Conservation (phyloP, 2,113 vertebrate species). For the Acanthisitta chloris region DNA sequence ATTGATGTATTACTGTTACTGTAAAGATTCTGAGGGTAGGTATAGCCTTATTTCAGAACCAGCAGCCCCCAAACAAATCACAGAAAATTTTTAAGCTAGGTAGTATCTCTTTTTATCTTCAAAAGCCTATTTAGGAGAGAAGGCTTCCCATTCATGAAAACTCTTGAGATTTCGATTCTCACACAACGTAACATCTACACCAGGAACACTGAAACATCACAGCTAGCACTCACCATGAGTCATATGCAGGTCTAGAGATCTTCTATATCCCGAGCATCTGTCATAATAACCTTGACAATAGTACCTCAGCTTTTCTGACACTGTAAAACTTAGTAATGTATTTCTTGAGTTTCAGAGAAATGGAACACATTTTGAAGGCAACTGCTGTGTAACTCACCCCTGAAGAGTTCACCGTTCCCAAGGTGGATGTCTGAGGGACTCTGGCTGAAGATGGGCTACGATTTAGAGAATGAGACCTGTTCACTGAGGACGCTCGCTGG, state of each 20-base stretch:
- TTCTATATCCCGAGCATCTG: neutral
- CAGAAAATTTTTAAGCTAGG: neutral
- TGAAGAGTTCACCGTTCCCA: conserved; percentile 77
- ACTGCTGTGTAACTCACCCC: conserved; percentile 77
- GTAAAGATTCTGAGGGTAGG: neutral
- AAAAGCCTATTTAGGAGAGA: neutral
- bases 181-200: neutral
- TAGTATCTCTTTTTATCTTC: neutral
- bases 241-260: neutral
- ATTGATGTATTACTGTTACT: neutral
- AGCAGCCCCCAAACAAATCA: neutral
- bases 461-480: conserved; percentile 82
- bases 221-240: neutral
- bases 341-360: neutral
- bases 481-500: conserved; percentile 74
- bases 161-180: neutral
- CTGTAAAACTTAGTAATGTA: neutral
- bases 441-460: conserved; percentile 81
- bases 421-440: conserved; percentile 78
- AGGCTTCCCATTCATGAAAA: neutral
- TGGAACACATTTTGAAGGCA: neutral
- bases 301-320: neutral
- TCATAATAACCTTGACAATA: neutral
- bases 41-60: neutral
- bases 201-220: neutral